A percentile compares a stretch with the other conserved stretches of the same genome.
phyloP scores from a whole-genome alignment of 2,888 invertebrate genomes.

The Muscina levida region DNA sequence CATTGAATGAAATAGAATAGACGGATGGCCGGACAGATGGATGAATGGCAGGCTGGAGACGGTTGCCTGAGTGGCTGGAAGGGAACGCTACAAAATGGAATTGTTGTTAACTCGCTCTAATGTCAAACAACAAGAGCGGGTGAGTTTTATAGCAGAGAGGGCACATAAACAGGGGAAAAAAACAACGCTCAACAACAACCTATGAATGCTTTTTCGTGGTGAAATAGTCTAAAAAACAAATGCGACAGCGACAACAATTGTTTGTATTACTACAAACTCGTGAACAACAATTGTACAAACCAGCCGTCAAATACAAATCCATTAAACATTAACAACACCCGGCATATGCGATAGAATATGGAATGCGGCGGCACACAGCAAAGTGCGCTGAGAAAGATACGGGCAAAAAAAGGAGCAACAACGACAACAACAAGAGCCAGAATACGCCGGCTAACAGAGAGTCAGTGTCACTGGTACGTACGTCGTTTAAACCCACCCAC shows the following conservation, averaged over 20 bases:
- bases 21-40: neutral
- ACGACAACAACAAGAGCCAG: neutral
- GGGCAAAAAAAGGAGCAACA: neutral
- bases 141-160: slow-evolving; percentile 1
- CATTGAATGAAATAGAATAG: neutral
- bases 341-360: slow-evolving; percentile 7
- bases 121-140: slow-evolving; percentile 39
- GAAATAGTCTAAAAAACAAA: slow-evolving; percentile 34
- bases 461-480: neutral
- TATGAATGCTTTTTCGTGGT: slow-evolving; percentile 1
- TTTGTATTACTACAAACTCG: slow-evolving; percentile 57
- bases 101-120: slow-evolving; percentile 53
- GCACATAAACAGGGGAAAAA: slow-evolving; percentile 23
- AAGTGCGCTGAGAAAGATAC: neutral
- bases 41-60: slow-evolving; percentile 8
- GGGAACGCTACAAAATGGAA: slow-evolving; percentile 35
- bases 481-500: no score
- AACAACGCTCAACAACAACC: slow-evolving; percentile 41
- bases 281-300: slow-evolving; percentile 69
- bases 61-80: no score
- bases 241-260: slow-evolving; percentile 48
- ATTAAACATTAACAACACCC: slow-evolving; percentile 71
- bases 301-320: slow-evolving; percentile 77
- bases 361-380: neutral
- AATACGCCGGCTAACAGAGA: neutral